Evolutionary conservation across 2,113 vertebrate species (phyloP).

Genomic region (Casuarius casuarius): DNA sequence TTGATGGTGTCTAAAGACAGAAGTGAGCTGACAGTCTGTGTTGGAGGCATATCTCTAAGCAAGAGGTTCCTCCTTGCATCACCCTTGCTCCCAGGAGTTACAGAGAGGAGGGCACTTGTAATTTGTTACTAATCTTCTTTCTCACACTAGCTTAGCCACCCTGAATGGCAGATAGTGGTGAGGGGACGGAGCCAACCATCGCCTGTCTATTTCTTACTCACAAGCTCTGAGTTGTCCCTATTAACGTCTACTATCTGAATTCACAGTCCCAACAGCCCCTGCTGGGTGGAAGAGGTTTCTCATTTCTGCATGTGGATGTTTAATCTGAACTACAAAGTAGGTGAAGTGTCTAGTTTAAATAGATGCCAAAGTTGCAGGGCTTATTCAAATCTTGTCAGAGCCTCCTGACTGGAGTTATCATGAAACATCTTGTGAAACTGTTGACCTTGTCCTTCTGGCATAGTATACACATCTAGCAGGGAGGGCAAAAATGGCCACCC

Average conservation of each 20-base stretch:
- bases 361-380: background rate
- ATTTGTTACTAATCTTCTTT: constrained; percentile 31
- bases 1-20: background rate
- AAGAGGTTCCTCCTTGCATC: constrained; percentile 36
- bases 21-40: background rate
- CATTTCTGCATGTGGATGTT: background rate
- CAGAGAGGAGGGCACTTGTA: background rate
- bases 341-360: background rate
- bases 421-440: background rate
- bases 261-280: rapidly evolving
- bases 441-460: background rate
- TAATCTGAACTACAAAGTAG: background rate
- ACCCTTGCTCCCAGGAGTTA: background rate
- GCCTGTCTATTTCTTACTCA: background rate
- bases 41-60: background rate
- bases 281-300: background rate
- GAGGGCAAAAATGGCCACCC: background rate
- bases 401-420: background rate
- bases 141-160: constrained; percentile 8
- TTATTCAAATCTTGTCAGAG: background rate
- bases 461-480: background rate
- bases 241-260: background rate
- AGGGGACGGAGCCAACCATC: background rate
- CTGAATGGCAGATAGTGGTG: background rate
- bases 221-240: rapidly evolving